Base-by-base conservation (phyloP, 2,797 vertebrate species). In the Sebastes iracundus region DNA sequence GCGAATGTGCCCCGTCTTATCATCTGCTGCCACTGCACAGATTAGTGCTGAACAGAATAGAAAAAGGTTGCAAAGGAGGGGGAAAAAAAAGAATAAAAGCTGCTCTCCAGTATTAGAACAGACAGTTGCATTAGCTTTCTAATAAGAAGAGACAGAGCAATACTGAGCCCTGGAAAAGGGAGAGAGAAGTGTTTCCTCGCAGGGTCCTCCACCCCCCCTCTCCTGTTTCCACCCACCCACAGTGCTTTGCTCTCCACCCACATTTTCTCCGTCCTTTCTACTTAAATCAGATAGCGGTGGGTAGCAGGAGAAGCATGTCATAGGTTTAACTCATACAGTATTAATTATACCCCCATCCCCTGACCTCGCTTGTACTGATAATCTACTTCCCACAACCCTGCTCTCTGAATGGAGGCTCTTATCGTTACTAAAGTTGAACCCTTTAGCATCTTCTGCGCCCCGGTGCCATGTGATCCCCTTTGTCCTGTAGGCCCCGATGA, bases 111-210 rank as follows among this genome's bases (percentile, higher is more conserved):
- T 94, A 96, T 96, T 93, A 95, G 94, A 96, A 96, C 94, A 95
- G 94, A 96, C 95, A 96, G 93, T 94, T 94, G 94, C 92, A 95
- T 96, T 96, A 95, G 93, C 92, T 91, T 93, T 91, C 93, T 96
- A 96, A 96, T 94, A 93, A 91, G 91, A 95, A 91, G 91, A 93
- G 95, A 95, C 94, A 93, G 94, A 90, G 92, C 93, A 95, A 94
- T 93, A 94, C 92, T 86, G 90, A 92, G 88, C 81, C 66, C 56
- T 86, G 91, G 75, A 88, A 66, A 86, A 79, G 65, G 71, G 63
- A 88, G 79, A 90, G 81, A 93, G 88, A 90, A 91, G 82, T 67
- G 46, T 87, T 90, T 84, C 82, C 87, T 80, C 18, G n/a, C 77
- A 46, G 63, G 25, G 61, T 61, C 82, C 65, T 61, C 69, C 58